Evolutionary conservation across 2,797 vertebrate genomes (phyloP).

Genomic region (Danio kyathit): DNA sequence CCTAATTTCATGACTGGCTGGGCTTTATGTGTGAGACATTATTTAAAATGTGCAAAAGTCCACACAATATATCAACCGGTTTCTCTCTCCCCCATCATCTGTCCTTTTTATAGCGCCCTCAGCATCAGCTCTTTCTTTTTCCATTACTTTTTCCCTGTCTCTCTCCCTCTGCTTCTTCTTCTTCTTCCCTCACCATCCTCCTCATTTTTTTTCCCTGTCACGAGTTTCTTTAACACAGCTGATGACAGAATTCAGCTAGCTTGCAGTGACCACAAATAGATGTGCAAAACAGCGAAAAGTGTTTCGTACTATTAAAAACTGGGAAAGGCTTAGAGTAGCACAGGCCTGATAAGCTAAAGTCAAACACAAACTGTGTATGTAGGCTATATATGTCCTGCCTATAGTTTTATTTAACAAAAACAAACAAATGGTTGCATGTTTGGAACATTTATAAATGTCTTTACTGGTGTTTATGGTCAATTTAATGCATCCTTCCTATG

Average conservation of each 20-base stretch:
- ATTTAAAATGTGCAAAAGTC: constrained; percentile 79
- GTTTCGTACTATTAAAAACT: not conserved
- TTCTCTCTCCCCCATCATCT: constrained; percentile 61
- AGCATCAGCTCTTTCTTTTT: constrained; percentile 49
- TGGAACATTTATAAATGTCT: not conserved
- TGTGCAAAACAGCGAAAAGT: constrained; percentile 29
- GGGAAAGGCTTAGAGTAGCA: not conserved
- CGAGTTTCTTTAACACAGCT: constrained; percentile 5
- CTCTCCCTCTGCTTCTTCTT: constrained; percentile 12
- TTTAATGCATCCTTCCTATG: no score
- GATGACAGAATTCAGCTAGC: constrained; percentile 30
- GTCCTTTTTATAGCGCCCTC: constrained; percentile 52
- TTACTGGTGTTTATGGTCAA: no score
- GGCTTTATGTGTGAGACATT: constrained; percentile 79
- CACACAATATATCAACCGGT: constrained; percentile 75
- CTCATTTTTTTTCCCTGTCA: not conserved
- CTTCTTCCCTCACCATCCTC: not conserved
- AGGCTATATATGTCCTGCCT: not conserved
- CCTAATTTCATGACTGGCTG: constrained; percentile 82
- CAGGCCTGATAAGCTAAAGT: not conserved
- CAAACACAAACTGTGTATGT: not conserved
- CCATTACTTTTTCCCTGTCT: constrained; percentile 1
- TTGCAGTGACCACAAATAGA: constrained; percentile 33
- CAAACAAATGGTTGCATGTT: not conserved
- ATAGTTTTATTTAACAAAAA: not conserved